A percentile compares a stretch with the other conserved stretches of the same genome.
phyloP scores from a whole-genome alignment of 1,140 invertebrate genomes.

The Saxidomus purpurata region DNA sequence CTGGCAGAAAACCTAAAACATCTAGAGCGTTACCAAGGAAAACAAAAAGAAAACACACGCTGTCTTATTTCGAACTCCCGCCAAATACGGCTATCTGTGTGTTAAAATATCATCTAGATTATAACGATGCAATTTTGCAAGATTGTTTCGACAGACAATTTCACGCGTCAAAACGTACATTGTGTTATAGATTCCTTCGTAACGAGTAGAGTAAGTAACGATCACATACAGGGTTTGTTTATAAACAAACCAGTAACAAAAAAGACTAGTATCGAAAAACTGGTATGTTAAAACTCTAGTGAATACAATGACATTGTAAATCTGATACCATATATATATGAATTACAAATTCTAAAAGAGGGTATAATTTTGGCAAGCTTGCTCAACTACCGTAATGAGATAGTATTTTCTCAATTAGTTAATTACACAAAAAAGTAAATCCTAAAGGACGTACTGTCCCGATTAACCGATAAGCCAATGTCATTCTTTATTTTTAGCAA shows the following conservation, averaged over 20 bases:
- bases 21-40: no score
- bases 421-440: not conserved
- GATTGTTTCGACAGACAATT: not conserved
- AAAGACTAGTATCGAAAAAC: not conserved
- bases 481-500: slow-evolving; percentile 9
- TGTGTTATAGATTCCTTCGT: slow-evolving; percentile 3
- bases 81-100: not conserved
- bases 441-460: slow-evolving; percentile 1
- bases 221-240: not conserved
- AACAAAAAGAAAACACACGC: not conserved
- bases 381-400: slow-evolving; percentile 32
- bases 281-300: not conserved
- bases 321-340: not conserved
- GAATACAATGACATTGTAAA: not conserved
- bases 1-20: no score
- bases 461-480: slow-evolving; percentile 4
- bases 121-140: not conserved
- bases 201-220: no score
- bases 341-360: not conserved
- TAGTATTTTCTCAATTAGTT: slow-evolving; percentile 2
- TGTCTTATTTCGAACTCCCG: not conserved
- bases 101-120: not conserved
- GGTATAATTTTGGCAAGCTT: not conserved
- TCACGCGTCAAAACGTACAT: not conserved
- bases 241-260: slow-evolving; percentile 16